These are phyloP conservation scores for Pherbina coryleti DNA, from an alignment of 2,888 invertebrate genomes.

Conservation along the genomic window DNA sequence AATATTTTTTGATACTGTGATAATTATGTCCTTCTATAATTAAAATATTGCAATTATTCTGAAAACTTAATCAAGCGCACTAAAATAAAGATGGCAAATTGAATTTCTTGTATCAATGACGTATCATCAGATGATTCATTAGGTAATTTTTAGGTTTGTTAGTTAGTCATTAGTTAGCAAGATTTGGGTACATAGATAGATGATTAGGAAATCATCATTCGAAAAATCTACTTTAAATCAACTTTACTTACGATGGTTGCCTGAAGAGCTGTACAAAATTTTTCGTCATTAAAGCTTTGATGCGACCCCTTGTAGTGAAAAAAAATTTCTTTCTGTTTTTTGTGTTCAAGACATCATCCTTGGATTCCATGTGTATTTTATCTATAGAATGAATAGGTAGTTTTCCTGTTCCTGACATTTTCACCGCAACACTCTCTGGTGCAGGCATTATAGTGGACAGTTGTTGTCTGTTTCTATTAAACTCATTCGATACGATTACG, in stretches of 20 bases:
- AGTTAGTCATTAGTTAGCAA: no score
- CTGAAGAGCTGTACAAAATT: slow-evolving; percentile 78
- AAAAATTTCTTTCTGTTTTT: slow-evolving; percentile 60
- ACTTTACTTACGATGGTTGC: slow-evolving; percentile 76
- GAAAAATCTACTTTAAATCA: background rate
- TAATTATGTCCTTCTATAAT: no score
- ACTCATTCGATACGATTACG: slow-evolving; percentile 56
- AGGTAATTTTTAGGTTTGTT: no score
- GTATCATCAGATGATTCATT: no score
- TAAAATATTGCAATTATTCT: no score
- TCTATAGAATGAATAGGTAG: slow-evolving; percentile 51
- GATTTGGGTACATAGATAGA: no score
- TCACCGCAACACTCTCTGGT: slow-evolving; percentile 60
- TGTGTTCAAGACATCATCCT: slow-evolving; percentile 46
- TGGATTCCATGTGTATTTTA: slow-evolving; percentile 40
- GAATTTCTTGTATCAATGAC: no score
- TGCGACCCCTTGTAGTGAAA: slow-evolving; percentile 69
- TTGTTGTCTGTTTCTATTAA: slow-evolving; percentile 45
- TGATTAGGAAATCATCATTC: background rate
- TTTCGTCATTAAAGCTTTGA: slow-evolving; percentile 78
- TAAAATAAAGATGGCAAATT: no score
- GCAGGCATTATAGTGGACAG: slow-evolving; percentile 55
- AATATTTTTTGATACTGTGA: no score
- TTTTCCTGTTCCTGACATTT: slow-evolving; percentile 51
- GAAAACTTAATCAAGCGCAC: no score